Evolutionary conservation across 2,888 invertebrate genomes (phyloP).

Genomic region (Lycia hirtaria): DNA sequence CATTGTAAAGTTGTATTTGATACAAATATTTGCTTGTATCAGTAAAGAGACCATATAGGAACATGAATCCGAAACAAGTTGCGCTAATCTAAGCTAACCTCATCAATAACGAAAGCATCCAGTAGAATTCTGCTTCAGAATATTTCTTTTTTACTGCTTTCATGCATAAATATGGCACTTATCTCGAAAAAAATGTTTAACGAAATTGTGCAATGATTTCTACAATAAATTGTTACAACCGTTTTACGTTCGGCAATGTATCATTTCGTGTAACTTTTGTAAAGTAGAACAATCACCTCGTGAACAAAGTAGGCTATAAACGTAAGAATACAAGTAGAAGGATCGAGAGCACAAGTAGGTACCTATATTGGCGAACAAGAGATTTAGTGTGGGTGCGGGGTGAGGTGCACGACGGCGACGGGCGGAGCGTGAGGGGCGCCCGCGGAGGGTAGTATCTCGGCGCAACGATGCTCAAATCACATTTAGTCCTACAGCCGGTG

Average conservation of each 20-base stretch:
- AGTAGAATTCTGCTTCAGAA: too few species aligned
- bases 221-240: neutral
- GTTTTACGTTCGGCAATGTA: neutral
- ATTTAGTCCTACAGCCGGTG: conserved; percentile 68
- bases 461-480: conserved; percentile 65
- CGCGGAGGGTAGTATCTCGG: conserved; percentile 62
- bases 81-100: too few species aligned
- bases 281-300: conserved; percentile 1
- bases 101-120: too few species aligned
- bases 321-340: conserved; percentile 27
- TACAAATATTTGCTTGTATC: too few species aligned
- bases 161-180: neutral
- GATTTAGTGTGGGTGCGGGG: conserved; percentile 50
- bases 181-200: too few species aligned
- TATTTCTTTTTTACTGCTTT: neutral
- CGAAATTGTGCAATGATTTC: too few species aligned
- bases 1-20: too few species aligned
- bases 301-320: conserved; percentile 7
- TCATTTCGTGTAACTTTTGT: neutral
- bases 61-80: too few species aligned
- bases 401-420: conserved; percentile 56
- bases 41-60: too few species aligned
- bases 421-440: conserved; percentile 51
- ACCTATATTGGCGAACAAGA: conserved; percentile 38
- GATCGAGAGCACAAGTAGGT: conserved; percentile 37